Evolutionary conservation across 2,888 invertebrate genomes (phyloP), one percentile per base, ranked within the genome.

Genomic region (Thecocarcelia acutangulata): DNA sequence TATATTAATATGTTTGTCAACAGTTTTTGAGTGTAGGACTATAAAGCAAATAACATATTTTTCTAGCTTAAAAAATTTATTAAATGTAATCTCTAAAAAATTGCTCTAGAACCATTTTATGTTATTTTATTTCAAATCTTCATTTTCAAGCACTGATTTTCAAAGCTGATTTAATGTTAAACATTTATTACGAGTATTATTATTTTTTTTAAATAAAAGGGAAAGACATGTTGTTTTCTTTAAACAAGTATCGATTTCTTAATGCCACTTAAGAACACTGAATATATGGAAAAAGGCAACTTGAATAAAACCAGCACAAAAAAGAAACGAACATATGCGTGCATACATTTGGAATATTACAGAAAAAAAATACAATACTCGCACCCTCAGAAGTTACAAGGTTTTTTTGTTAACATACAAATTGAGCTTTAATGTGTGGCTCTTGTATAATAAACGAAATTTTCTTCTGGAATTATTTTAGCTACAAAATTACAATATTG

Each of bases 141-240:
- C 28, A 15, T 1, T 6, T 42, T 21, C 12, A 52, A 44, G 42
- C 15, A n/a, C 24, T 28, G 52, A 24, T 24, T 54, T 15, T 15
- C 46, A 40, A 77, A 70, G n/a, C 13, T 28, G n/a, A 54, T 56
- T 84, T 84, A 84, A 85, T 87, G 84, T 85, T 80, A 64, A 77
- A 70, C 80, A 77, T 83, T 81, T 50, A 74, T 68, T 66, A n/a
- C n/a, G n/a, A n/a, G n/a, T n/a, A n/a, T n/a, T n/a, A n/a, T 82
- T 73, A 8, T 64, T 28, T 19, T 44, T 58, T 13, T 8, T 2
- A 15, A 58, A 8, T 13, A 48, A 24, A 19, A 64, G 48, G 56
- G 21, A 54, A 46, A 44, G 15, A 19, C 66, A 74, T 63, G 2
- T 33, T 42, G n/a, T 46, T 44, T 64, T 66, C 44, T 58, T 74